Evolutionary conservation across 2,113 vertebrate genomes (phyloP), one percentile per base, ranked within the genome.

Genomic region (Scartelaos histophorus): DNA sequence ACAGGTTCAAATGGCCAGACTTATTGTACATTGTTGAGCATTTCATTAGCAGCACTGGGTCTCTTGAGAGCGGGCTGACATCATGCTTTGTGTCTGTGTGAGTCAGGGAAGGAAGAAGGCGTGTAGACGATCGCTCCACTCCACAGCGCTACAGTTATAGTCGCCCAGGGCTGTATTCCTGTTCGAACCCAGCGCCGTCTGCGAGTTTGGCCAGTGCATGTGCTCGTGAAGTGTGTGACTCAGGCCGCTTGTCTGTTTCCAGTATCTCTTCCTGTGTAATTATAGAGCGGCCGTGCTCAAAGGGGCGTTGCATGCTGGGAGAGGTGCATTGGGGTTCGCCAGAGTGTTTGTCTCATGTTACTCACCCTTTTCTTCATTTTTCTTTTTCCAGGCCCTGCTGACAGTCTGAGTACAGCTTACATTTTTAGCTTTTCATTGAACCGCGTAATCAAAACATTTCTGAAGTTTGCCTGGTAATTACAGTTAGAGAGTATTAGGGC

Each of bases 211-310:
- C 79, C 85, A 83, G 80, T 82, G 87, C 79, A 85, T 91, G 80
- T 78, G 78, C 66, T 88, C 79, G 79, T 85, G 79, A 80, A 86
- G 89, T 75, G 71, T 69, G 68, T 93, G 93, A 94, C 84, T 94
- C 92, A 94, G 82, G 84, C 75, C 82, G 85, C 74, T 82, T 90
- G 88, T 84, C 90, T 89, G 84, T 88, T 91, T 90, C 87, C 86
- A 89, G 85, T 82, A 82, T 90, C 85, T 92, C 84, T 91, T 90
- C 85, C 86, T 89, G 84, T 88, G 83, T 93, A 94, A 94, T 94
- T 93, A 93, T 90, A 93, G 90, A 85, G 86, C 82, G 78, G 82
- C 83, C 85, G 61, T 84, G 83, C 85, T 91, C 82, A 86, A 91
- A 87, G 90, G 89, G 88, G 87, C 78, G 86, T 89, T 89, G 85